A percentile compares a stretch with the other conserved stretches of the same genome.
Conservation (phyloP, 2,888 invertebrate genomes). For the Acleris literana region DNA sequence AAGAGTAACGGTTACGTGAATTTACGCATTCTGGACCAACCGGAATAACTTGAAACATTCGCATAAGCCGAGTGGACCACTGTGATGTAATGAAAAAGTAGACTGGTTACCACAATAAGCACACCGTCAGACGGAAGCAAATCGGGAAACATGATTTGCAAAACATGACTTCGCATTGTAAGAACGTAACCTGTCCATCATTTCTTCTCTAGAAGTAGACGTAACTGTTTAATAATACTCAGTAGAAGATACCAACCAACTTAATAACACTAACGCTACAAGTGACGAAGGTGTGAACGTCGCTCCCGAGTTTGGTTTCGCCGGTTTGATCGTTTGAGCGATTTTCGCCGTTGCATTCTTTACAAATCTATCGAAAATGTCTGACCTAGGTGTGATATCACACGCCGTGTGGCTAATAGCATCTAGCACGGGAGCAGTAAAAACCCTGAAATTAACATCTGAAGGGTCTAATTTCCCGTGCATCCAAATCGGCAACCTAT, state of each 20-base stretch:
- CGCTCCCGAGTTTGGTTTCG: constrained; percentile 54
- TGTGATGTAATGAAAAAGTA: constrained; percentile 1
- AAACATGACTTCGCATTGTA: not conserved
- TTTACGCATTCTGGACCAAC: constrained; percentile 8
- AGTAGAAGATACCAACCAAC: constrained; percentile 46
- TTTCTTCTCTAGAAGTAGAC: not conserved
- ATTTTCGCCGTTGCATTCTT: constrained; percentile 71
- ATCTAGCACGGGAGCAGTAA: constrained; percentile 86
- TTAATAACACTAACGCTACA: constrained; percentile 47
- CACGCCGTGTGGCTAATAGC: constrained; percentile 89
- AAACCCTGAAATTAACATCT: constrained; percentile 88
- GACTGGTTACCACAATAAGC: constrained; percentile 3
- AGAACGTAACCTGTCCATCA: not conserved
- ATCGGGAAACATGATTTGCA: not conserved
- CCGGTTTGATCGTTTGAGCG: constrained; percentile 55
- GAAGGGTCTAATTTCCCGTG: constrained; percentile 84
- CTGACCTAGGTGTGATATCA: constrained; percentile 83
- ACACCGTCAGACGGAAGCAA: not conserved
- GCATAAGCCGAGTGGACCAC: constrained; percentile 7
- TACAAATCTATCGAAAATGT: constrained; percentile 80
- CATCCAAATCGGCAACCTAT: constrained; percentile 88
- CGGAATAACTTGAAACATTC: constrained; percentile 3
- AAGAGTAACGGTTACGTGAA: not conserved
- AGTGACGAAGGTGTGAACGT: constrained; percentile 49
- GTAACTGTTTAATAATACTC: constrained; percentile 10